A percentile compares a stretch with the other conserved stretches of the same genome.
Conservation (phyloP, 2,888 invertebrate species). For the Bhutanitis thaidina region DNA sequence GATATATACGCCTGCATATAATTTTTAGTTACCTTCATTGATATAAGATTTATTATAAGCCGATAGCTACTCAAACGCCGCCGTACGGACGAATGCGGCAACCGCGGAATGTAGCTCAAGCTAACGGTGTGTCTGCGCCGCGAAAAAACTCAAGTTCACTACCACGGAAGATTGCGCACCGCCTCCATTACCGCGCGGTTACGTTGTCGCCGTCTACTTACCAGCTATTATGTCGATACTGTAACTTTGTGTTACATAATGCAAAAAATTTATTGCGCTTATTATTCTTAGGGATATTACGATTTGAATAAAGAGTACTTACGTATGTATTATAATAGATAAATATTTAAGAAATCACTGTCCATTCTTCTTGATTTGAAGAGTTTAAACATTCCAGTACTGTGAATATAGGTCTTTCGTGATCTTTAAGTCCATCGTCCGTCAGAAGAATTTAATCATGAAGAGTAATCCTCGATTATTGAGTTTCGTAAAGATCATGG, state of each 20-base stretch:
- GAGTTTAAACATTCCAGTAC: too few species aligned
- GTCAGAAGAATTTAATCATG: too few species aligned
- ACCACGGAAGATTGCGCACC: constrained; percentile 75
- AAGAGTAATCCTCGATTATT: too few species aligned
- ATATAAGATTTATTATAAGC: constrained; percentile 12
- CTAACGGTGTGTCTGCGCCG: constrained; percentile 68
- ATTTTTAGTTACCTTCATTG: too few species aligned
- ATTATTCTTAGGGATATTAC: not conserved
- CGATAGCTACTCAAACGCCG: constrained; percentile 45
- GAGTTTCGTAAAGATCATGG: too few species aligned
- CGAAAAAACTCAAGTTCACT: constrained; percentile 79
- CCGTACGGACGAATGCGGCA: constrained; percentile 47
- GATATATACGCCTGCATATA: too few species aligned
- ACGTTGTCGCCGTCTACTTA: constrained; percentile 57
- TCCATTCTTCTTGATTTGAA: too few species aligned
- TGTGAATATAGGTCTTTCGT: too few species aligned
- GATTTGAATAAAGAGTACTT: too few species aligned
- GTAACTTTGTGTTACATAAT: constrained; percentile 42
- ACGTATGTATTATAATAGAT: too few species aligned
- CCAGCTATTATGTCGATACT: constrained; percentile 36
- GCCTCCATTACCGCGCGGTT: constrained; percentile 63
- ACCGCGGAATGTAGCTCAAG: constrained; percentile 76
- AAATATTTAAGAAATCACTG: too few species aligned
- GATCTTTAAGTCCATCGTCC: too few species aligned
- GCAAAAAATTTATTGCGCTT: not conserved